phyloP scores from a whole-genome alignment of 1,140 invertebrate species.

The Drosophila leontia region DNA sequence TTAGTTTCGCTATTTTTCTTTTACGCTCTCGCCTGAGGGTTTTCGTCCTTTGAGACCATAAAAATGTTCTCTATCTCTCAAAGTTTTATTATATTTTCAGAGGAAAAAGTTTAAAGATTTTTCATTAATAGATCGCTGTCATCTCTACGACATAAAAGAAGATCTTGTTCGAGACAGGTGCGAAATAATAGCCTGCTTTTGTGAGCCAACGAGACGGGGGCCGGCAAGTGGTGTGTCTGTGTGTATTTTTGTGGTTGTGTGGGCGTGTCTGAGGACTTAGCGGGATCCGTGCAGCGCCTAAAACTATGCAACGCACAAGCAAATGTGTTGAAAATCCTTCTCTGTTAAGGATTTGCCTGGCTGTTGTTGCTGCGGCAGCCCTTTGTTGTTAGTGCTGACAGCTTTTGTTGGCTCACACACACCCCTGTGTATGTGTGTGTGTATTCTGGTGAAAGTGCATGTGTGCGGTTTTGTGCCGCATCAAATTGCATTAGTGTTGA shows the following conservation, averaged over 20 bases:
- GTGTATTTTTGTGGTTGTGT: background rate
- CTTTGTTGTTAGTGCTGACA: slow-evolving; percentile 18
- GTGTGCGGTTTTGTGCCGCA: slow-evolving; percentile 71
- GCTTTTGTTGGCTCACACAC: slow-evolving; percentile 45
- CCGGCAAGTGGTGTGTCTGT: slow-evolving; percentile 2
- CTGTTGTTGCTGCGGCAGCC: background rate
- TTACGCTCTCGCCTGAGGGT: too few relatives aligned
- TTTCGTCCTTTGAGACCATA: too few relatives aligned
- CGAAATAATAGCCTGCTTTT: slow-evolving; percentile 62
- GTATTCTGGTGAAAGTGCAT: slow-evolving; percentile 14
- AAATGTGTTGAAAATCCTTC: slow-evolving; percentile 76
- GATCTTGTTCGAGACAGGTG: slow-evolving; percentile 5
- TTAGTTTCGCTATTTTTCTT: too few relatives aligned
- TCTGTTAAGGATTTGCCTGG: slow-evolving; percentile 66
- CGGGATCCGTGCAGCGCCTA: slow-evolving; percentile 60
- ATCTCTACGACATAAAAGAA: background rate
- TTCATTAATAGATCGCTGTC: background rate
- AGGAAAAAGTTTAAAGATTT: background rate
- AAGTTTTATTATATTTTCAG: too few relatives aligned
- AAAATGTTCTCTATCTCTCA: too few relatives aligned
- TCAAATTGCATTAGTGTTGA: slow-evolving; percentile 80
- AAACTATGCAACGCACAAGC: slow-evolving; percentile 67
- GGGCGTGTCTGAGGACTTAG: slow-evolving; percentile 36
- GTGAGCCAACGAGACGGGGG: slow-evolving; percentile 27
- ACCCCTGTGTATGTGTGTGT: slow-evolving; percentile 1